A percentile compares a stretch with the other conserved stretches of the same genome.
These are phyloP conservation scores for Catonia carolina DNA, from an alignment of 2,888 invertebrate species.

Conservation along the genomic window DNA sequence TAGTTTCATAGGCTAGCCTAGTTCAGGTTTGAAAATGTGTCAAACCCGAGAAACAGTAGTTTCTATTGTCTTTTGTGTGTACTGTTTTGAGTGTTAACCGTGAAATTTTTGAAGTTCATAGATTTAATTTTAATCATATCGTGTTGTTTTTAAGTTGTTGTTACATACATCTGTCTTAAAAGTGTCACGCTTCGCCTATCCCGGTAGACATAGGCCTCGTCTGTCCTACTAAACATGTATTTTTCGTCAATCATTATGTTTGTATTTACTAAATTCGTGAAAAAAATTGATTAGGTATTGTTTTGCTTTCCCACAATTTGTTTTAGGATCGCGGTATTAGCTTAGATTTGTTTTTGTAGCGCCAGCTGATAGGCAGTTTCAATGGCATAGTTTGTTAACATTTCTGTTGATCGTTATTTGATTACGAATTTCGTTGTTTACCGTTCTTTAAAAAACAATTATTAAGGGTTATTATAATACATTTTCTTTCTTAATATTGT, in stretches of 20 bases:
- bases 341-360: neutral
- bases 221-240: slow-evolving; percentile 1
- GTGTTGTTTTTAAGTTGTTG: slow-evolving; percentile 5
- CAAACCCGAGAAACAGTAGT: neutral
- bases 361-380: neutral
- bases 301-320: too few relatives aligned
- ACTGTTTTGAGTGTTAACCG: too few relatives aligned
- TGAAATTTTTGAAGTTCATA: too few relatives aligned
- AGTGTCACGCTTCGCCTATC: slow-evolving; percentile 36
- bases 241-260: too few relatives aligned
- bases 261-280: too few relatives aligned
- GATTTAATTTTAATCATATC: too few relatives aligned
- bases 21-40: slow-evolving; percentile 26
- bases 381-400: neutral
- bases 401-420: neutral
- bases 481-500: too few relatives aligned
- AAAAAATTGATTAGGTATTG: too few relatives aligned
- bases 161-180: slow-evolving; percentile 20
- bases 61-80: too few relatives aligned
- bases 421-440: neutral
- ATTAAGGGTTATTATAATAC: too few relatives aligned
- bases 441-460: too few relatives aligned
- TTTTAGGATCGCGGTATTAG: too few relatives aligned
- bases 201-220: slow-evolving; percentile 27
- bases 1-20: slow-evolving; percentile 33